These are phyloP conservation scores for Dendrocincla tyrannina DNA, from an alignment of 2,797 vertebrate genomes.

Conservation along the genomic window DNA sequence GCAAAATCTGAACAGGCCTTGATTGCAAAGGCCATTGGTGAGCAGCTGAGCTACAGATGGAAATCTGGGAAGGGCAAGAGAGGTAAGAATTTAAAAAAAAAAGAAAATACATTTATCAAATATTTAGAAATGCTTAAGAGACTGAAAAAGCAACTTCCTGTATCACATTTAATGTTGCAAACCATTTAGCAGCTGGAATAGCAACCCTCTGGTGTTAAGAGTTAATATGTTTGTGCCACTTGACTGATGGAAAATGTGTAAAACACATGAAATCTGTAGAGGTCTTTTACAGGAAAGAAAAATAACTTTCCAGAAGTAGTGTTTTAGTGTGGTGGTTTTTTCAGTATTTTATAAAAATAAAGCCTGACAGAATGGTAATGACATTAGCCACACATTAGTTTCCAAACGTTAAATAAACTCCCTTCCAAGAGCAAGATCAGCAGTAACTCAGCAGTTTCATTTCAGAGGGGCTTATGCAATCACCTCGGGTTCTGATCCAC, in stretches of 20 bases:
- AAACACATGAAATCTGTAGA: constrained; percentile 57
- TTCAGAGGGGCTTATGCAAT: constrained; percentile 23
- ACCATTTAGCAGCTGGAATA: constrained; percentile 66
- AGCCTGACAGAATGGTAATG: constrained; percentile 26
- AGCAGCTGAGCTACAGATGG: constrained; percentile 52
- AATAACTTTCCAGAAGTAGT: constrained; percentile 46
- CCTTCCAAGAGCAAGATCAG: constrained; percentile 7
- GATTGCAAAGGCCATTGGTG: not conserved
- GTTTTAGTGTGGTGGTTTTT: not conserved
- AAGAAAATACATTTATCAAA: not conserved
- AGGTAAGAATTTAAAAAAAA: not conserved
- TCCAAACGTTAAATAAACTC: not conserved
- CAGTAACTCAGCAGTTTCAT: constrained; percentile 41
- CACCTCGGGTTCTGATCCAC: not conserved
- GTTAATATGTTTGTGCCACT: constrained; percentile 52
- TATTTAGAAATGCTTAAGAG: constrained; percentile 30
- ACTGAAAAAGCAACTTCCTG: constrained; percentile 51
- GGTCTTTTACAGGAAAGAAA: constrained; percentile 55
- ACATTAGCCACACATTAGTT: constrained; percentile 18
- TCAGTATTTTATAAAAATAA: constrained; percentile 1
- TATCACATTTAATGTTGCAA: not conserved
- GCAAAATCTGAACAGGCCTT: constrained; percentile 49
- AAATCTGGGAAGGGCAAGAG: constrained; percentile 11
- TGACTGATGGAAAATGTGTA: constrained; percentile 64
- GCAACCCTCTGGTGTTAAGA: constrained; percentile 35